phyloP scores from a whole-genome alignment of 2,797 vertebrate genomes.

The Taenioides sp. region DNA sequence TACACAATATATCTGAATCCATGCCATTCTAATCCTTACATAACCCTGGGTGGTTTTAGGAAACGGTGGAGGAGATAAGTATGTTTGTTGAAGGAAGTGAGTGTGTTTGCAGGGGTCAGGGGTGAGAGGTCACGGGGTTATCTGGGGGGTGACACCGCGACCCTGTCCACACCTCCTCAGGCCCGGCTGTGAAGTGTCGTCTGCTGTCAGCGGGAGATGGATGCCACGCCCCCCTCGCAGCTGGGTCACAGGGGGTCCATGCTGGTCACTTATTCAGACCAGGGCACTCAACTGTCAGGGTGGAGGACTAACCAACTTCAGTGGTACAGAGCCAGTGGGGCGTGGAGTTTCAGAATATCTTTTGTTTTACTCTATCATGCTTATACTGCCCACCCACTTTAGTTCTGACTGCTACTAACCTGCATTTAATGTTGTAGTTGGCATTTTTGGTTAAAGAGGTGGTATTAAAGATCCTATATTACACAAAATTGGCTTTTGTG shows the following conservation, averaged over 20 bases:
- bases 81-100: slow-evolving; percentile 58
- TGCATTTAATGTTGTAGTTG: too few relatives aligned
- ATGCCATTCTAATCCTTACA: not conserved
- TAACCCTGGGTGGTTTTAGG: not conserved
- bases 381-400: too few relatives aligned
- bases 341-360: too few relatives aligned
- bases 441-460: too few relatives aligned
- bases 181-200: slow-evolving; percentile 35
- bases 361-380: too few relatives aligned
- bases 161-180: slow-evolving; percentile 44
- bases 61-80: slow-evolving; percentile 40
- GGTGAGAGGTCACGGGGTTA: slow-evolving; percentile 68
- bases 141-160: slow-evolving; percentile 49
- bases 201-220: slow-evolving; percentile 53
- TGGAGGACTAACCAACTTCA: not conserved
- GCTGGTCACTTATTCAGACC: not conserved
- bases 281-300: not conserved
- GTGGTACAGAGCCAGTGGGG: too few relatives aligned
- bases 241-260: not conserved
- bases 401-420: too few relatives aligned
- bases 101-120: slow-evolving; percentile 54
- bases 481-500: too few relatives aligned
- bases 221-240: slow-evolving; percentile 4
- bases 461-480: too few relatives aligned
- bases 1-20: too few relatives aligned